Conservation (phyloP, 2,888 invertebrate genomes). For the Microdon myrmicae region DNA sequence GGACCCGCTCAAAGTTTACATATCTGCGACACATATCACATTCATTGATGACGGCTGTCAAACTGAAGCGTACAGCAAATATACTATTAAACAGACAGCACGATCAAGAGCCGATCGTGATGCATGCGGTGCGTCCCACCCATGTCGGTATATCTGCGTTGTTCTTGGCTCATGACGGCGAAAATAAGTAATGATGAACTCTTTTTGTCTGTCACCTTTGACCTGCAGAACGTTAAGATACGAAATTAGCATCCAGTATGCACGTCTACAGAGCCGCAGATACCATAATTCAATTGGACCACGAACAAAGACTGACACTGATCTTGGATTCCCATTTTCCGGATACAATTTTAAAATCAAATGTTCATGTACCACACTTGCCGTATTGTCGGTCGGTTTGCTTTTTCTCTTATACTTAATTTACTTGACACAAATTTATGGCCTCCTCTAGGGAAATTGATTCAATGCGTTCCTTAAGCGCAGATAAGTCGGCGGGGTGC, state of each 20-base stretch:
- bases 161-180: slow-evolving; percentile 11
- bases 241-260: slow-evolving; percentile 52
- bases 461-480: no score
- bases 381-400: slow-evolving; percentile 33
- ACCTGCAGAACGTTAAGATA: slow-evolving; percentile 56
- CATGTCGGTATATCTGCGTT: neutral
- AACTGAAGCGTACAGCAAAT: slow-evolving; percentile 35
- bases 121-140: slow-evolving; percentile 5
- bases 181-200: slow-evolving; percentile 60
- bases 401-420: slow-evolving; percentile 38
- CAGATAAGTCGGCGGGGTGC: no score
- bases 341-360: slow-evolving; percentile 50
- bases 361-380: slow-evolving; percentile 9
- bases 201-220: slow-evolving; percentile 65
- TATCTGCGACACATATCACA: slow-evolving; percentile 41
- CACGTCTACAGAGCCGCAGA: slow-evolving; percentile 53
- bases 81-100: slow-evolving; percentile 34
- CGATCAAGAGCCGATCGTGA: slow-evolving; percentile 11
- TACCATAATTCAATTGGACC: slow-evolving; percentile 66
- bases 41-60: slow-evolving; percentile 49
- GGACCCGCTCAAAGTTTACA: slow-evolving; percentile 32
- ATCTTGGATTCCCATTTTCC: slow-evolving; percentile 32
- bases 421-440: slow-evolving; percentile 47
- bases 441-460: slow-evolving; percentile 37
- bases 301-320: slow-evolving; percentile 58